Conservation (phyloP, 64 coral and sea anemone genomes). For the Actinia equina region DNA sequence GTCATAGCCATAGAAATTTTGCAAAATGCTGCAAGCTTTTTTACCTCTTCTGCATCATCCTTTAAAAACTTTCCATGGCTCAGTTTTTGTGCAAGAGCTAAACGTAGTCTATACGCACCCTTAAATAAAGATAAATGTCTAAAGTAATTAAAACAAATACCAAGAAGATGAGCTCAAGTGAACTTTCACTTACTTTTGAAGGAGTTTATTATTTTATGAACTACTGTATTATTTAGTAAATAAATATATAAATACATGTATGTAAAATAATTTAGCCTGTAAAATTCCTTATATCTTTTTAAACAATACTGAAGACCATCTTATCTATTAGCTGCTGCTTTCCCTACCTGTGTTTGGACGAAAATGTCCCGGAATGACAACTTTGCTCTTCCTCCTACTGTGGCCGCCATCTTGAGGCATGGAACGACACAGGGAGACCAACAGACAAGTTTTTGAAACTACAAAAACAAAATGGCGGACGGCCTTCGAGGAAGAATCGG, state of each 20-base stretch:
- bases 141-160: neutral
- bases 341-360: constrained; percentile 7
- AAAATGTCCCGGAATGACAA: neutral
- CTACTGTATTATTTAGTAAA: neutral
- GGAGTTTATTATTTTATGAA: too few species aligned
- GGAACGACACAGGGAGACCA: too few species aligned
- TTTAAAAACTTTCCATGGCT: neutral
- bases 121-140: neutral
- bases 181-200: neutral
- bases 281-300: neutral
- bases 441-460: too few species aligned
- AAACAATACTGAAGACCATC: neutral
- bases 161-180: too few species aligned
- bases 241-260: neutral
- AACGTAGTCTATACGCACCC: constrained; percentile 1
- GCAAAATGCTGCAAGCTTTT: too few species aligned
- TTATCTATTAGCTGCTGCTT: neutral
- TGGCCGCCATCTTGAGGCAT: neutral
- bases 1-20: too few species aligned
- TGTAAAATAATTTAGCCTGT: neutral
- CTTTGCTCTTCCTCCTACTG: neutral
- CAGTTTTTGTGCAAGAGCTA: neutral
- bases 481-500: too few species aligned
- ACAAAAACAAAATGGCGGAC: too few species aligned
- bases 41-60: neutral